These are phyloP conservation scores for Telmatherina bonti DNA, from an alignment of 2,797 vertebrate species.

Conservation along the genomic window DNA sequence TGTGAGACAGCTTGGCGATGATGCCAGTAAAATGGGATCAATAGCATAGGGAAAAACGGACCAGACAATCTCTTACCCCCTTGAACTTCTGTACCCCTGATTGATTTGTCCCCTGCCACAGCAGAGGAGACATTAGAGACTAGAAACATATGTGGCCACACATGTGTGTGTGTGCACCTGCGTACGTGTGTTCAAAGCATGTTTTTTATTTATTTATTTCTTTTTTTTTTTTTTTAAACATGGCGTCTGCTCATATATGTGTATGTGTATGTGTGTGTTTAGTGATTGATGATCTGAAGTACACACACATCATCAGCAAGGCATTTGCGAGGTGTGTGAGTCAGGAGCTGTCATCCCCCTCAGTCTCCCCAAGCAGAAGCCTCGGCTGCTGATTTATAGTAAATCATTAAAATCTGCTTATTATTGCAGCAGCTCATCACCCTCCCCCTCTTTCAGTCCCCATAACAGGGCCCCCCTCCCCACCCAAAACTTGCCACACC, in stretches of 20 bases:
- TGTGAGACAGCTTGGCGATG: slow-evolving; percentile 80
- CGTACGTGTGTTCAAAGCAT: slow-evolving; percentile 69
- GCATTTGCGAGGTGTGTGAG: slow-evolving; percentile 98
- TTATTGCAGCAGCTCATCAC: slow-evolving; percentile 93
- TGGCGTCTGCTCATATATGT: slow-evolving; percentile 16
- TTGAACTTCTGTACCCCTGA: slow-evolving; percentile 82
- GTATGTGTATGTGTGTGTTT: slow-evolving; percentile 59
- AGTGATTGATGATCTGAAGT: slow-evolving; percentile 95
- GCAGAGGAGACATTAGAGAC: slow-evolving; percentile 79
- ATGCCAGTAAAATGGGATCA: slow-evolving; percentile 85
- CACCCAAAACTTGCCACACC: slow-evolving; percentile 59
- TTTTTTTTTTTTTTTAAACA: slow-evolving; percentile 47
- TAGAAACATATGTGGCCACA: slow-evolving; percentile 71
- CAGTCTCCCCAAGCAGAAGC: slow-evolving; percentile 96
- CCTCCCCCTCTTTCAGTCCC: slow-evolving; percentile 75
- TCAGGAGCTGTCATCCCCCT: slow-evolving; percentile 97
- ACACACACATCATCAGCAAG: slow-evolving; percentile 95
- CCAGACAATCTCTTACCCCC: slow-evolving; percentile 84
- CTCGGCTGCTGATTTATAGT: slow-evolving; percentile 96
- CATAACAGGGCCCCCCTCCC: slow-evolving; percentile 68
- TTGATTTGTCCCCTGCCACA: slow-evolving; percentile 83
- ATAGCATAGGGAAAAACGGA: slow-evolving; percentile 81
- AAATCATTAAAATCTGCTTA: slow-evolving; percentile 99
- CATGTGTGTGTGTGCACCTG: slow-evolving; percentile 57
- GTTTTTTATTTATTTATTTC: slow-evolving; percentile 56